Evolutionary conservation across 2,888 invertebrate species (phyloP), one percentile per base, ranked within the genome.

Genomic region (Chymomyza fuscimana): DNA sequence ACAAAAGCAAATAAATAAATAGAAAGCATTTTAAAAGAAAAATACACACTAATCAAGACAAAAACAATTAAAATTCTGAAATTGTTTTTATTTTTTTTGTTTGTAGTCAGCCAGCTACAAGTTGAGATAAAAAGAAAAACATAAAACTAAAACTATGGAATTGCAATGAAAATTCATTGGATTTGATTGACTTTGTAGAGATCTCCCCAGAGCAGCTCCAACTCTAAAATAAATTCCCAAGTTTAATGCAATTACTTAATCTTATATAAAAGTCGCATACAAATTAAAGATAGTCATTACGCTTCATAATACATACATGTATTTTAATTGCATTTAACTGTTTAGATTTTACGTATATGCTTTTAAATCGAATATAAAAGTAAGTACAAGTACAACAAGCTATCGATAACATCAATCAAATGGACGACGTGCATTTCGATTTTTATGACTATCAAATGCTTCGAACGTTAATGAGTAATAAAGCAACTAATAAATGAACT

Each of bases 371-470:
- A 7, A 4, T 46, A 46, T 36, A 36, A 36, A 36, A 36, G 36
- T 36, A 3, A 32, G 2, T 32, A 32, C 2, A 7, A 5, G 5
- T 7, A 32, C 32, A 32, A 40, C n/a, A 3, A n/a, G 52, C n/a
- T 12, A 65, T 15, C 65, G 77, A 65, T 67, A 46, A 46, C 40
- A 65, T 73, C 56, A 67, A 78, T 72, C 72, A 70, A 70, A 68
- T 67, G 52, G 63, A 52, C 72, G 67, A 81, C 87, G 79, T 86
- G 79, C 71, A 69, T 70, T 81, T 85, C 69, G 69, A 72, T 71
- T 76, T 85, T 82, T 72, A 81, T 83, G 16, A 36, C 9, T 29
- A 12, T 2, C 10, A 46, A 46, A 36, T 36, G 36, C 36, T 5
- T 0, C 36, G 7, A 46, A 12, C 6, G 2, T 46, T 46, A 46